Evolutionary conservation across 2,797 vertebrate species (phyloP).

Genomic region (Melanotaenia nigrans): DNA sequence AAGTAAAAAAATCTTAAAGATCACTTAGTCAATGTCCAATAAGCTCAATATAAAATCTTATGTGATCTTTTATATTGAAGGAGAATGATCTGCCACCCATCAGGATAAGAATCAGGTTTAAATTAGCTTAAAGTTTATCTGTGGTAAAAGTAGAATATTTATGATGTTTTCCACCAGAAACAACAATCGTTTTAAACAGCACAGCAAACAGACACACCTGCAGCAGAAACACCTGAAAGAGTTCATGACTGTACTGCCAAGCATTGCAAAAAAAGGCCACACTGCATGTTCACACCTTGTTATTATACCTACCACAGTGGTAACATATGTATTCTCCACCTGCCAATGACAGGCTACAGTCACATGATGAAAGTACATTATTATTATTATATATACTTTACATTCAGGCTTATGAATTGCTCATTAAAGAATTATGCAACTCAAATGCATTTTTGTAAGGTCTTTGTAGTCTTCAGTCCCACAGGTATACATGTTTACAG

Average conservation of each 20-base stretch:
- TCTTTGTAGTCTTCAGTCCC: slow-evolving; percentile 30
- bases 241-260: slow-evolving; percentile 1
- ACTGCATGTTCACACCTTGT: slow-evolving; percentile 56
- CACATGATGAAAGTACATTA: slow-evolving; percentile 28
- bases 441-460: slow-evolving; percentile 24
- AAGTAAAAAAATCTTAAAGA: background rate
- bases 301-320: slow-evolving; percentile 81
- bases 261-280: slow-evolving; percentile 49
- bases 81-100: background rate
- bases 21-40: background rate
- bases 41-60: background rate
- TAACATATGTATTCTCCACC: slow-evolving; percentile 82
- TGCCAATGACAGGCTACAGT: slow-evolving; percentile 72
- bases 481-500: slow-evolving; percentile 34
- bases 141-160: background rate
- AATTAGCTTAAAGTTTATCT: background rate
- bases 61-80: background rate
- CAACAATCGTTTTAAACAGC: background rate
- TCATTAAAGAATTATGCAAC: slow-evolving; percentile 63
- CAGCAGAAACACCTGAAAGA: slow-evolving; percentile 9
- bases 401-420: slow-evolving; percentile 20
- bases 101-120: too few species aligned
- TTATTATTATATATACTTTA: background rate
- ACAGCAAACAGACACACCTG: slow-evolving; percentile 26
- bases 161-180: background rate